Evolutionary conservation across 1,140 invertebrate genomes (phyloP).

Genomic region (Trichoplusia ni): DNA sequence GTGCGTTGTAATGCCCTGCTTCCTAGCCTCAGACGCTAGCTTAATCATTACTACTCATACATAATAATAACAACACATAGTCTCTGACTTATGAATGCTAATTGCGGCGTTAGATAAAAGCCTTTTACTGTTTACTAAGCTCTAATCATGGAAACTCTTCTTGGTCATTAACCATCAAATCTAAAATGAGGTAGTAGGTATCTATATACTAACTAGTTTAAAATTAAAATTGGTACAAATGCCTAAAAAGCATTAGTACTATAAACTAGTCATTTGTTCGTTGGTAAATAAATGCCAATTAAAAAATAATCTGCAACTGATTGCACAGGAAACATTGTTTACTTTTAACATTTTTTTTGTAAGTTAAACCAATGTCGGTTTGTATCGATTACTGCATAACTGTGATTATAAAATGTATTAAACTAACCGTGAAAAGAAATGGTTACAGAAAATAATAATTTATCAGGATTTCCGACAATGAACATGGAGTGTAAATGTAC

Average conservation of each 20-base stretch:
- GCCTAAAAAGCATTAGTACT: too few species aligned
- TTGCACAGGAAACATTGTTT: not conserved
- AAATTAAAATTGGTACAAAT: too few species aligned
- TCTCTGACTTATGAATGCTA: conserved; percentile 15
- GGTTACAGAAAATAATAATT: not conserved
- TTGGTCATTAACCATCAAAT: too few species aligned
- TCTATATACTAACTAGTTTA: too few species aligned
- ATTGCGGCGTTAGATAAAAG: not conserved
- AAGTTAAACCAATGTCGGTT: conserved; percentile 10
- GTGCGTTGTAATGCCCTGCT: conserved; percentile 57
- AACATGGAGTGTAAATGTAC: too few species aligned
- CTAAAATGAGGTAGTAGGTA: too few species aligned
- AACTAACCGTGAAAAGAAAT: conserved; percentile 15
- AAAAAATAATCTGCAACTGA: too few species aligned
- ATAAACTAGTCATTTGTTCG: too few species aligned
- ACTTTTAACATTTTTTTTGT: not conserved
- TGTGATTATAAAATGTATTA: not conserved
- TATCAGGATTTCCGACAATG: not conserved
- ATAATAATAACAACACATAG: conserved; percentile 8
- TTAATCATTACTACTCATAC: conserved; percentile 4
- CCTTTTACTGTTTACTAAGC: too few species aligned
- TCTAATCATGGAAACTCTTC: too few species aligned
- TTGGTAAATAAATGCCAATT: too few species aligned
- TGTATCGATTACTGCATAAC: conserved; percentile 12
- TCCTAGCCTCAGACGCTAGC: conserved; percentile 36